A percentile compares a stretch with the other conserved stretches of the same genome.
Conservation (phyloP, 2,888 invertebrate genomes). For the Pollenia angustigena region DNA sequence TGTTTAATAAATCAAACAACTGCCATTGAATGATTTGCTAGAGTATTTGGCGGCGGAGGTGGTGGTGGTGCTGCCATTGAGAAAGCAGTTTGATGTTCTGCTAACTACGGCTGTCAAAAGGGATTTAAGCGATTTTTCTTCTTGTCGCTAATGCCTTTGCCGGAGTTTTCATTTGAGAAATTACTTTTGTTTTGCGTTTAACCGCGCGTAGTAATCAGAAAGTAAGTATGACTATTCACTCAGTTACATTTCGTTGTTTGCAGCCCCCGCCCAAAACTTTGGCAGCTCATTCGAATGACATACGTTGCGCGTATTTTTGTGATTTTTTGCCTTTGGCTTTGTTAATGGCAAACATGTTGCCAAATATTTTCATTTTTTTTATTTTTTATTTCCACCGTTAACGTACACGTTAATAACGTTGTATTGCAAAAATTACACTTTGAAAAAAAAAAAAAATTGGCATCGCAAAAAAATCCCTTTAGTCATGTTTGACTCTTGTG, state of each 20-base stretch:
- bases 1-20: conserved; percentile 80
- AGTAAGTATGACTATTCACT: conserved; percentile 56
- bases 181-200: conserved; percentile 83
- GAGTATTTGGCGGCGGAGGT: conserved; percentile 52
- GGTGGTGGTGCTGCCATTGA: not conserved
- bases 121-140: conserved; percentile 83
- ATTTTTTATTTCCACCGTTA: conserved; percentile 18
- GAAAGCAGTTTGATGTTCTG: conserved; percentile 75
- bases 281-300: conserved; percentile 63
- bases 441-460: conserved; percentile 25
- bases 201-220: conserved; percentile 83
- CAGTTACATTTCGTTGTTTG: not conserved
- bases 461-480: conserved; percentile 54
- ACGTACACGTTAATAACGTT: conserved; percentile 67
- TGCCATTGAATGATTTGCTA: conserved; percentile 75
- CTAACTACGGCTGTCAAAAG: conserved; percentile 83
- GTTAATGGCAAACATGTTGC: conserved; percentile 83
- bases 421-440: conserved; percentile 55
- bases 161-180: conserved; percentile 76
- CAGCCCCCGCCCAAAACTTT: conserved; percentile 51
- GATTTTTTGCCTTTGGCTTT: conserved; percentile 69
- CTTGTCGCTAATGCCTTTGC: conserved; percentile 73
- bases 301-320: conserved; percentile 74
- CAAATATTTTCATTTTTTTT: conserved; percentile 76
- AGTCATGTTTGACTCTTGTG: conserved; percentile 72